Percentiles rank a stretch among this genome's conserved stretches.
phyloP scores from a whole-genome alignment of 1,140 invertebrate species.

The Achatina immaculata region DNA sequence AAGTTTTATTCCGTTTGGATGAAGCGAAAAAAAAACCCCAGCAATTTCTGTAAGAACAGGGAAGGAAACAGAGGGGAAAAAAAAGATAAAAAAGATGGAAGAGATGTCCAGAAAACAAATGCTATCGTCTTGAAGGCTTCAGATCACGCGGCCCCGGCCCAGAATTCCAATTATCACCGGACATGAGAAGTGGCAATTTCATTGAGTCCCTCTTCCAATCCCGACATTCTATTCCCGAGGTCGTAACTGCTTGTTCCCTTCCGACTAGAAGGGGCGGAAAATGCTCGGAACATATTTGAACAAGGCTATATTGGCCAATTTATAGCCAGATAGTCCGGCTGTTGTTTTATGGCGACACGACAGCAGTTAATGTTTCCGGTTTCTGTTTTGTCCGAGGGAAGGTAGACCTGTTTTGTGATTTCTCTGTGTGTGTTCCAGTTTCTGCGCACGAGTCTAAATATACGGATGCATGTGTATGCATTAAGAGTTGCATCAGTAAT shows the following conservation, averaged over 20 bases:
- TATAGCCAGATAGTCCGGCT: background rate
- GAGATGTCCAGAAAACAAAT: background rate
- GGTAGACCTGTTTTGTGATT: too few species aligned
- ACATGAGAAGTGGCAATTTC: slow-evolving; percentile 37
- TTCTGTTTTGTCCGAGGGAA: too few species aligned
- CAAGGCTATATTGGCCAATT: background rate
- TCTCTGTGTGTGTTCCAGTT: too few species aligned
- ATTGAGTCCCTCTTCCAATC: slow-evolving; percentile 2
- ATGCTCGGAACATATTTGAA: background rate
- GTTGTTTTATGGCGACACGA: background rate
- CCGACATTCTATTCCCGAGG: slow-evolving; percentile 22
- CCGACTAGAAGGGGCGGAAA: background rate
- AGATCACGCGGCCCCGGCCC: background rate
- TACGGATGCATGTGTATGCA: too few species aligned
- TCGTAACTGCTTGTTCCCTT: slow-evolving; percentile 14
- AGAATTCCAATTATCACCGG: slow-evolving; percentile 35
- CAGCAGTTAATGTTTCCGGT: background rate
- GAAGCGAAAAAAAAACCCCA: background rate
- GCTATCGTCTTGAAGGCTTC: background rate
- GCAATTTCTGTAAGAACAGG: background rate
- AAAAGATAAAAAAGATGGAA: background rate
- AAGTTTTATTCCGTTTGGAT: background rate
- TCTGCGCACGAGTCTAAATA: too few species aligned
- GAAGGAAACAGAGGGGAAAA: background rate
- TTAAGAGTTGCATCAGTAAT: too few species aligned